Evolutionary conservation across 1,140 invertebrate genomes (phyloP).

Genomic region (Battus philenor): DNA sequence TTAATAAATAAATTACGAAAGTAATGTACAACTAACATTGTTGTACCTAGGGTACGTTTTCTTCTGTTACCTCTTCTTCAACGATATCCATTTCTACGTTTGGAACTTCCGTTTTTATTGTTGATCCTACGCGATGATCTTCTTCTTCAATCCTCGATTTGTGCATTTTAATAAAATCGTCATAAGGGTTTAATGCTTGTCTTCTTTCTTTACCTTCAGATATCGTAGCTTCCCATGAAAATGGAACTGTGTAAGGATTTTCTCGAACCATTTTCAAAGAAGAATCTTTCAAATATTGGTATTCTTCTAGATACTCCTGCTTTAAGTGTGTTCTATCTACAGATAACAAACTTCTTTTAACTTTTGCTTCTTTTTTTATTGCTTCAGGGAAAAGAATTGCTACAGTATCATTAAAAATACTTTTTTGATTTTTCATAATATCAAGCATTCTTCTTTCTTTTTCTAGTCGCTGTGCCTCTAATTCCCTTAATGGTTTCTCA

Average conservation of each 20-base stretch:
- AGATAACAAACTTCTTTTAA: slow-evolving; percentile 42
- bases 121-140: slow-evolving; percentile 4
- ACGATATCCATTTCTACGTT: no score
- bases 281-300: slow-evolving; percentile 37
- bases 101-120: no score
- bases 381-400: slow-evolving; percentile 72
- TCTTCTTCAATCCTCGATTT: slow-evolving; percentile 42
- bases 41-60: no score
- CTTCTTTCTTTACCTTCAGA: slow-evolving; percentile 59
- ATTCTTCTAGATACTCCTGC: slow-evolving; percentile 52
- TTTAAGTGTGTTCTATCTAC: slow-evolving; percentile 42
- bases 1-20: no score
- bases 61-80: no score
- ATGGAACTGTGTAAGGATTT: slow-evolving; percentile 51
- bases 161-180: slow-evolving; percentile 53
- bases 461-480: slow-evolving; percentile 60
- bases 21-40: no score
- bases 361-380: slow-evolving; percentile 50
- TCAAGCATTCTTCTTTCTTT: slow-evolving; percentile 69
- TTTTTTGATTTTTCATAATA: slow-evolving; percentile 69
- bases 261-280: slow-evolving; percentile 41
- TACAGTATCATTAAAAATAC: slow-evolving; percentile 71
- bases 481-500: slow-evolving; percentile 65
- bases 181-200: slow-evolving; percentile 48
- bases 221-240: slow-evolving; percentile 63